Percentiles rank a stretch among this genome's conserved stretches.
Evolutionary conservation across 2,888 invertebrate species (phyloP).

Genomic region (Pachliopta kotzebuea): DNA sequence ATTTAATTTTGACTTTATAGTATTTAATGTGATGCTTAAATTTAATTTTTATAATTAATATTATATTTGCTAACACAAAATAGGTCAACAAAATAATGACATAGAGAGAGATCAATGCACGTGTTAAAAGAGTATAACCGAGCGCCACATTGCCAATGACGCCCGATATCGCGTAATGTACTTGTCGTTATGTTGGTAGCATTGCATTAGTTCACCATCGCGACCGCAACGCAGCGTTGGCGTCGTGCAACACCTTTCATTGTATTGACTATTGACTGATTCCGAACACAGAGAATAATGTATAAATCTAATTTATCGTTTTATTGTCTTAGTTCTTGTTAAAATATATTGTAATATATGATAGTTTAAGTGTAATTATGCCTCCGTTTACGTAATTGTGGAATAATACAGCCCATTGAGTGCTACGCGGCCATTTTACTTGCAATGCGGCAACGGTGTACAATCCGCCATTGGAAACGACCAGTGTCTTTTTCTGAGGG

Average conservation of each 20-base stretch:
- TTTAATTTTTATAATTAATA: background rate
- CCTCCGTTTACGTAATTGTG: slow-evolving; percentile 77
- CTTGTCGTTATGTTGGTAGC: slow-evolving; percentile 62
- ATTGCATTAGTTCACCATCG: slow-evolving; percentile 77
- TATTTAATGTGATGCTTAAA: background rate
- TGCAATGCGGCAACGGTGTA: slow-evolving; percentile 87
- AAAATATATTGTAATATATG: slow-evolving; percentile 72
- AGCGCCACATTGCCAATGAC: slow-evolving; percentile 75
- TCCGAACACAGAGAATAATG: slow-evolving; percentile 82
- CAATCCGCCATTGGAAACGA: slow-evolving; percentile 87
- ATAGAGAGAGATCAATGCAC: slow-evolving; percentile 51
- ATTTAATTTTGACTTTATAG: background rate
- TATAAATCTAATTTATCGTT: slow-evolving; percentile 83
- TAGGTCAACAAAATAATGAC: slow-evolving; percentile 41
- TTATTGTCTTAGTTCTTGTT: slow-evolving; percentile 76
- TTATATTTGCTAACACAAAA: slow-evolving; percentile 31
- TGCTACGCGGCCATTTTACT: slow-evolving; percentile 86
- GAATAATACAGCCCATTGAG: slow-evolving; percentile 76
- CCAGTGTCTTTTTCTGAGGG: slow-evolving; percentile 84
- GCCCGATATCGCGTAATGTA: slow-evolving; percentile 70
- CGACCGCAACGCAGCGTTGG: slow-evolving; percentile 81
- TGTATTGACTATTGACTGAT: slow-evolving; percentile 87
- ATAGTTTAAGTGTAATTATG: slow-evolving; percentile 78
- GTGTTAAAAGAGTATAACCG: slow-evolving; percentile 51
- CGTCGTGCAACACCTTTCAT: slow-evolving; percentile 86